These are phyloP conservation scores for Odocoileus virginianus DNA, from an alignment of 2,113 vertebrate genomes.

Conservation along the genomic window DNA sequence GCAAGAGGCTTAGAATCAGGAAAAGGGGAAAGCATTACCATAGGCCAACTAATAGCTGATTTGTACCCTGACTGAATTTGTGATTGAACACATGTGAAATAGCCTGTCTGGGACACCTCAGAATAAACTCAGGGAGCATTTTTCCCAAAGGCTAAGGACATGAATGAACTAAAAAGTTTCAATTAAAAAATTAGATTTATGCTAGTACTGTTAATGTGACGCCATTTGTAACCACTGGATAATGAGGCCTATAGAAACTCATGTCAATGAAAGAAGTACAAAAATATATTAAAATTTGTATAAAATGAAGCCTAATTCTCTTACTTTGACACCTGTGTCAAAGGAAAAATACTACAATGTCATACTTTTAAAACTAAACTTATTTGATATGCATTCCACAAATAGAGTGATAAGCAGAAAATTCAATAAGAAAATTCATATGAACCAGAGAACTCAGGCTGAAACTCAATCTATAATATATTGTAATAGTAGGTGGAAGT, in stretches of 20 bases:
- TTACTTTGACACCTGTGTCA: not conserved
- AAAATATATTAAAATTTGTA: not conserved
- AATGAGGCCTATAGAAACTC: not conserved
- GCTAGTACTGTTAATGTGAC: not conserved
- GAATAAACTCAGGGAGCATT: not conserved
- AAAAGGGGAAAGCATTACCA: not conserved
- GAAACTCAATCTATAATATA: not conserved
- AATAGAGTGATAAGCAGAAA: not conserved
- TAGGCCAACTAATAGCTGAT: not conserved
- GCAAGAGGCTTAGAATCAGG: not conserved
- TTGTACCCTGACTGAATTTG: not conserved
- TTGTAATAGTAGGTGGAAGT: not conserved
- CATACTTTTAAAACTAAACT: not conserved
- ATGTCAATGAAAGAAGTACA: not conserved
- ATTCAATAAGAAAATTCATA: not conserved
- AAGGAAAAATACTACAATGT: not conserved
- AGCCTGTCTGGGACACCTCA: not conserved
- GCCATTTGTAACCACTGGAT: not conserved
- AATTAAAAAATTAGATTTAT: not conserved
- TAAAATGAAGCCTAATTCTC: not conserved
- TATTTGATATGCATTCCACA: not conserved
- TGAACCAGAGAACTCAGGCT: not conserved
- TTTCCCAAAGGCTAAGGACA: not conserved
- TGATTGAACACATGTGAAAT: not conserved
- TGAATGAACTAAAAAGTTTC: not conserved